Base-by-base conservation (phyloP, 2,797 vertebrate genomes). In the Melanotaenia trifasciata region DNA sequence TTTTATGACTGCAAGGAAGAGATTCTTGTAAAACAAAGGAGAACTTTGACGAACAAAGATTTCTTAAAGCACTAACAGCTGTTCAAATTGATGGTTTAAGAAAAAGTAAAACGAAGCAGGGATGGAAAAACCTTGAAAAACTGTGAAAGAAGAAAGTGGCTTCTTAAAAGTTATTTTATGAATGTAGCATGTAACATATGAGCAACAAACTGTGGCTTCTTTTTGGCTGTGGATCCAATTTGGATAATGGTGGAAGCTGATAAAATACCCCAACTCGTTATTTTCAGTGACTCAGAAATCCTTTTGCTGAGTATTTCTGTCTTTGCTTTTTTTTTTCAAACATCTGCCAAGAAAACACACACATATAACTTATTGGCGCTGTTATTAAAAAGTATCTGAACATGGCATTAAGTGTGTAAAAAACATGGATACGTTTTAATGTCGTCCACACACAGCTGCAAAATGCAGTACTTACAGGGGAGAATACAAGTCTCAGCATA, bases 21-120 rank as follows among this genome's bases (percentile, higher is more conserved):
- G 28, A 74, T 58, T 57, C 58, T 76, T 53, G 68, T 70, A 79
- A 73, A 56, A 79, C 67, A 84, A 67, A 83, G 72, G 66, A 81
- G 76, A 71, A 78, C 58, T 59, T 66, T 59, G 68, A 51, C 77
- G 77, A 84, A 80, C 64, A 81, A 73, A 78, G 1, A 11, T 59
- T 56, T 32, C 62, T 57, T 1, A 67, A 89, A 78, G 84, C 85
- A 56, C 80, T 63, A 84, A 87, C 71, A 85, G 69, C 70, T 83
- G 57, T 56, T 43, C 54, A 80, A 65, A 70, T 38, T 56, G 59
- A 78, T 26, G 35, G 38, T 1, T 0, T n/a, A 57, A 57, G 38
- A 32, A 51, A 35, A 51, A 74, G 53, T 14, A 26, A 73, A 71
- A 80, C 3, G 12, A 79, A 45, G 20, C 13, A 1, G 35, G 30